Percentiles rank a stretch among this genome's conserved stretches.
Conservation (phyloP, 2,797 vertebrate genomes). For the Myripristis jacobus region DNA sequence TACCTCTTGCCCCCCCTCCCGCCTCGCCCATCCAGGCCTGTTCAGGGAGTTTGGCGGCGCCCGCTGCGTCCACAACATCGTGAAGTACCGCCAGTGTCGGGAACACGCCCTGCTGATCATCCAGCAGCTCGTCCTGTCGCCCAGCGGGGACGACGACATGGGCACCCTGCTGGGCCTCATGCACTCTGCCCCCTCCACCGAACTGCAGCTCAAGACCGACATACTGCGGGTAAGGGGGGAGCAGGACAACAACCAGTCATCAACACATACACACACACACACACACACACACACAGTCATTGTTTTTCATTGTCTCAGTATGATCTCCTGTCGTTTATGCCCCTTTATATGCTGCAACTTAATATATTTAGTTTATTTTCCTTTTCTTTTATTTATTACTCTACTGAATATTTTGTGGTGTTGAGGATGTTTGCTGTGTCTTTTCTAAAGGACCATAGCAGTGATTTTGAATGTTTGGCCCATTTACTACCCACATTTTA, state of each 20-base stretch:
- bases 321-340: too few relatives aligned
- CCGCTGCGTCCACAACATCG: slow-evolving; percentile 96
- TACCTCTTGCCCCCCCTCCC: not conserved
- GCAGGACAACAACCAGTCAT: too few relatives aligned
- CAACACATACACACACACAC: not conserved
- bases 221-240: slow-evolving; percentile 96
- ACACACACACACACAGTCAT: not conserved
- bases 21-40: slow-evolving; percentile 81
- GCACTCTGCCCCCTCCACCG: slow-evolving; percentile 94
- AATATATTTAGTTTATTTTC: too few relatives aligned
- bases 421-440: too few relatives aligned
- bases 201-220: slow-evolving; percentile 96
- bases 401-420: too few relatives aligned
- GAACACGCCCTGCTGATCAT: slow-evolving; percentile 96
- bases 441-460: too few relatives aligned
- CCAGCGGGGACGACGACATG: slow-evolving; percentile 98
- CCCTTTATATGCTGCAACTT: too few relatives aligned
- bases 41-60: slow-evolving; percentile 98
- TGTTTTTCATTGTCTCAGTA: not conserved
- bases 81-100: slow-evolving; percentile 96
- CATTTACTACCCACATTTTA: too few relatives aligned
- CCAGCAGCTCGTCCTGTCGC: slow-evolving; percentile 95
- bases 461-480: too few relatives aligned
- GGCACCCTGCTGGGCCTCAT: slow-evolving; percentile 96
- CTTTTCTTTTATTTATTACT: too few relatives aligned